Evolutionary conservation across 1,140 invertebrate species (phyloP), one percentile per base, ranked within the genome.

Genomic region (Phenacoccus solenopsis): DNA sequence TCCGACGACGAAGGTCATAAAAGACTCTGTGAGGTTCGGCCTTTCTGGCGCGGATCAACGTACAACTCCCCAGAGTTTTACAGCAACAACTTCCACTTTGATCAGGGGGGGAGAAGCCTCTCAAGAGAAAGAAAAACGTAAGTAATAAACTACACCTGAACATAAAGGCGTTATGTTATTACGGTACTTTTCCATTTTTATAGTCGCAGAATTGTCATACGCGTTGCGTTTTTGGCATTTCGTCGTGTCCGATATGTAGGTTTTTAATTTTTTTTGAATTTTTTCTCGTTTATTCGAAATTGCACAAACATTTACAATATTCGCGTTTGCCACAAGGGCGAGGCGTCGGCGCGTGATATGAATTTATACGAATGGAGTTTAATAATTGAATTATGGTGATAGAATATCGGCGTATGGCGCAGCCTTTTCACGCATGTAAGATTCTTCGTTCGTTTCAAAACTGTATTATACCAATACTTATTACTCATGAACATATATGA

Each of bases 131-230:
- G 38, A 49, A 49, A 49, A 49, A 49, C 38, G 38, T n/a, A 49
- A 49, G 38, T 49, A 49, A 49, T 49, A 49, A 49, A 49, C 38
- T 49, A 49, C 38, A 49, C 38, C 38, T 49, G 38, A 49, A 49
- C 38, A 49, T 49, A 49, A 49, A 49, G 38, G 38, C 38, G 38
- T 49, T 49, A 49, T 49, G 38, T 49, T 49, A 49, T 49, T 49
- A 49, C 38, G 16, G 38, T 49, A 49, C 38, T 49, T 49, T 49
- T 10, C 38, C 38, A 49, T 49, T 49, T 49, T 49, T 49, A 49
- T 49, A 49, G 38, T 49, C 20, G 38, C 38, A 49, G 38, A 49
- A 49, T 49, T 49, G 38, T 49, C 38, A 49, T 49, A 49, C 20
- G 12, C 16, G 38, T n/a, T n/a, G 38, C 38, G 20, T 49, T 5